Base-by-base conservation (phyloP, 2,113 vertebrate species). In the Rhinopomastus cyanomelas region DNA sequence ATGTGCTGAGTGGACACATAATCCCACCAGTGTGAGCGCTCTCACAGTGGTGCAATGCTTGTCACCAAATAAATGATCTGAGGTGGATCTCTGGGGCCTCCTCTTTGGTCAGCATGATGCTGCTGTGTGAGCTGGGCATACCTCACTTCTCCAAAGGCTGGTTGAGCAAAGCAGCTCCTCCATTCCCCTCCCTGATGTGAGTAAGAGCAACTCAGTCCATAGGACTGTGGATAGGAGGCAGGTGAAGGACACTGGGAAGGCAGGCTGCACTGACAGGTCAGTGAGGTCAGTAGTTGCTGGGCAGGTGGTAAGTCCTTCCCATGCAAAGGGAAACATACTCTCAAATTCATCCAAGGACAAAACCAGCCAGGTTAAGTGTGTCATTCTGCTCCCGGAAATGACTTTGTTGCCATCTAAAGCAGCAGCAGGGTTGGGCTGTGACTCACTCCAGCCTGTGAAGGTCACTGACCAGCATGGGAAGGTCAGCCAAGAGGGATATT, bases 381-480 rank as follows among this genome's bases (percentile, higher is more conserved):
- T 72, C 8, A 1, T 65, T 75, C n/a, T 56, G 37, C 20, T 29
- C 53, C 8, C 16, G 16, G 29, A 29, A 61, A 60, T 25, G 0
- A 17, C 56, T 85, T 87, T 75, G 64, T 74, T 82, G 75, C 19
- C 37, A 59, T 34, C 52, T n/a, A 12, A 15, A 78, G 30, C 66
- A 66, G 73, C n/a, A 69, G 52, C 61, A 71, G 52, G 46, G 42
- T 20, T 1, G 1, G 21, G 48, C 30, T 29, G 32, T 55, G 69
- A 29, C 22, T 6, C 8, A 11, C 34, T 25, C 11, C 4, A 60
- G 53, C 49, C 23, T 0, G 0, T 5, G 17, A 37, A 55, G n/a
- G n/a, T 27, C 30, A 9, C 34, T 26, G 51, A 32, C 39, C 39
- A 42, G 74, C 55, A 29, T 69, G 9, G 39, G 49, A 32, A 60